Evolutionary conservation across 2,888 invertebrate genomes (phyloP).

Genomic region (Oasisia sp.): DNA sequence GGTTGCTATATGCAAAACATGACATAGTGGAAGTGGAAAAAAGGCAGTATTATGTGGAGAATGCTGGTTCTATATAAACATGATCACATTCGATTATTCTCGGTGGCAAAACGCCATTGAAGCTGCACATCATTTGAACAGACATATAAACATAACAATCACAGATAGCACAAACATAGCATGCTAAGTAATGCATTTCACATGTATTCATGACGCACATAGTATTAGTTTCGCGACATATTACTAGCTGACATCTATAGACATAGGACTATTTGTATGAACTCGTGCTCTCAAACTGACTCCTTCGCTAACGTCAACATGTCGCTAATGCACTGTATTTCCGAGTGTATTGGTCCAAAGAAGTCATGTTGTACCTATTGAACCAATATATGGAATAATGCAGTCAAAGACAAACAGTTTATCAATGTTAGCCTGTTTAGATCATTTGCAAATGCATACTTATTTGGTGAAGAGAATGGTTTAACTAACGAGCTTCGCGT

Average conservation of each 20-base stretch:
- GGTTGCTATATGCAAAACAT: too few species aligned
- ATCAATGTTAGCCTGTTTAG: too few species aligned
- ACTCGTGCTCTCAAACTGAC: too few species aligned
- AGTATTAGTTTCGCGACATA: too few species aligned
- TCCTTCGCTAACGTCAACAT: too few species aligned
- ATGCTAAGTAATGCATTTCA: neutral
- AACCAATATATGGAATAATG: too few species aligned
- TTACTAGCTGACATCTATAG: too few species aligned
- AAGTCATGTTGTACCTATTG: too few species aligned
- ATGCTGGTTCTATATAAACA: neutral
- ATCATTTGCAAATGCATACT: neutral
- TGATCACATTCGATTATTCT: neutral
- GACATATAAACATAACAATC: neutral
- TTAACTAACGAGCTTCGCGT: neutral
- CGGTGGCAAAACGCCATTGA: neutral
- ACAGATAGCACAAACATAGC: neutral
- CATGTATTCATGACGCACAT: neutral
- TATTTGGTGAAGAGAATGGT: neutral
- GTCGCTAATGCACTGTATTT: too few species aligned
- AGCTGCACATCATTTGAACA: neutral
- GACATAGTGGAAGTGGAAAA: neutral
- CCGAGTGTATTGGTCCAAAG: too few species aligned
- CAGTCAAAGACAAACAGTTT: too few species aligned
- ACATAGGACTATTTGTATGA: too few species aligned
- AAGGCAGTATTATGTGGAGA: neutral